These are phyloP conservation scores for Crotalus horridus DNA, from an alignment of 2,113 vertebrate species.

Conservation along the genomic window DNA sequence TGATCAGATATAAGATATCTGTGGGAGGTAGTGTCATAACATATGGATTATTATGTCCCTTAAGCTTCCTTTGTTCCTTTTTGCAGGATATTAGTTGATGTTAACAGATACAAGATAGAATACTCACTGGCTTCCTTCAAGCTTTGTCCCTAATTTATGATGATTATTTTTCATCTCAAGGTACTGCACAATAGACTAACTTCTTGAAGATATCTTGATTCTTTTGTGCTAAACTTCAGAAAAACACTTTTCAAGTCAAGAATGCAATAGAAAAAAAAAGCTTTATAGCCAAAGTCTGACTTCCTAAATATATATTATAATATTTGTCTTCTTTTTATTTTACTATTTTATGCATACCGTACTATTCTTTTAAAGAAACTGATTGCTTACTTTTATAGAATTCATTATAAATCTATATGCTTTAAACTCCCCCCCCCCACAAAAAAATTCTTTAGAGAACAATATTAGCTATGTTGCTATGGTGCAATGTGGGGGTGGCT, in stretches of 20 bases:
- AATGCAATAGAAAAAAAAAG: slow-evolving; percentile 33
- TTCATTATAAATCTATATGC: slow-evolving; percentile 33
- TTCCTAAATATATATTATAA: slow-evolving; percentile 31
- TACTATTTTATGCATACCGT: neutral
- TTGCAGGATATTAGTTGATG: neutral
- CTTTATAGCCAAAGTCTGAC: slow-evolving; percentile 37
- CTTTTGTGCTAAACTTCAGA: neutral
- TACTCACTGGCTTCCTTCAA: slow-evolving; percentile 10
- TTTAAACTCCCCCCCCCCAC: slow-evolving; percentile 17
- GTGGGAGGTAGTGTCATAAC: neutral
- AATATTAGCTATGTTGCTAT: slow-evolving; percentile 38
- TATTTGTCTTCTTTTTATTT: slow-evolving; percentile 40
- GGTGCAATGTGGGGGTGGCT: slow-evolving; percentile 25
- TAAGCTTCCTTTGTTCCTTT: neutral
- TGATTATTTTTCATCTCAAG: neutral
- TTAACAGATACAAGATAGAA: neutral
- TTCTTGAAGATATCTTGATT: neutral
- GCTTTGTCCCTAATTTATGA: slow-evolving; percentile 31
- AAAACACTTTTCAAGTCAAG: slow-evolving; percentile 36
- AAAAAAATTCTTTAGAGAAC: slow-evolving; percentile 31
- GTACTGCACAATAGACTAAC: neutral
- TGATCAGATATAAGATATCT: neutral
- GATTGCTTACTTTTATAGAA: neutral
- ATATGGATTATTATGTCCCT: accelerated
- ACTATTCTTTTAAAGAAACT: neutral